Conservation (phyloP, 2,888 invertebrate species). For the Drosophila algonquin region DNA sequence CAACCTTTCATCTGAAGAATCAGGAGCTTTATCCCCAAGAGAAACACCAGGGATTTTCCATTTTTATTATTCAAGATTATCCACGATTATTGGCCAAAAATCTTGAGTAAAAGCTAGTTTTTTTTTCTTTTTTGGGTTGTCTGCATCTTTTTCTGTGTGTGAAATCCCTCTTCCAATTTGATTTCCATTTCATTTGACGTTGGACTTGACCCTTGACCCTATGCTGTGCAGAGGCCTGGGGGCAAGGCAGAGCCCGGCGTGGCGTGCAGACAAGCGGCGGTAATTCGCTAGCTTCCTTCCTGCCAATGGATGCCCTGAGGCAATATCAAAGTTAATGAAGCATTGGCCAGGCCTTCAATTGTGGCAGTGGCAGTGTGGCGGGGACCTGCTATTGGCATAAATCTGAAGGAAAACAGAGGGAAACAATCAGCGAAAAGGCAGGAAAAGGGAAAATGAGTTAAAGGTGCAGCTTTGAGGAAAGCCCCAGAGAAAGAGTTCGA, state of each 20-base stretch:
- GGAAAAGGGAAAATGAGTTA: slow-evolving; percentile 5
- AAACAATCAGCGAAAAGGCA: background rate
- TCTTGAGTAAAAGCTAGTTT: slow-evolving; percentile 34
- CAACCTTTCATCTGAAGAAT: no score
- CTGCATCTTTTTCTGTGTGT: slow-evolving; percentile 16
- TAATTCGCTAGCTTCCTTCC: slow-evolving; percentile 60
- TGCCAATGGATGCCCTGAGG: slow-evolving; percentile 31
- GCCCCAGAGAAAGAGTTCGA: background rate
- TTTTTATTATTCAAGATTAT: slow-evolving; percentile 29
- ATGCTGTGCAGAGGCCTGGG: slow-evolving; percentile 23
- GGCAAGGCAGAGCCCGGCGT: slow-evolving; percentile 28
- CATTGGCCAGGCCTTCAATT: slow-evolving; percentile 33
- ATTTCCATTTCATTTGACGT: slow-evolving; percentile 49
- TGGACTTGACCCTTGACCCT: slow-evolving; percentile 61
- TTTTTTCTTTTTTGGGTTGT: background rate
- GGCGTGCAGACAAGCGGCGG: slow-evolving; percentile 63
- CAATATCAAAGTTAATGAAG: slow-evolving; percentile 59
- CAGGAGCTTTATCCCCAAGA: slow-evolving; percentile 31
- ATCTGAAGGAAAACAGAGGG: background rate
- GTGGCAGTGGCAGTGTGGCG: slow-evolving; percentile 1
- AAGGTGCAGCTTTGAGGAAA: background rate
- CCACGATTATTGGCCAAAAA: slow-evolving; percentile 19
- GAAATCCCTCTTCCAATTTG: slow-evolving; percentile 42
- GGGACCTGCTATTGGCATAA: background rate
- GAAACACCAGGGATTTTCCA: slow-evolving; percentile 16